Evolutionary conservation across 2,888 invertebrate species (phyloP).

Genomic region (Idaea straminata): DNA sequence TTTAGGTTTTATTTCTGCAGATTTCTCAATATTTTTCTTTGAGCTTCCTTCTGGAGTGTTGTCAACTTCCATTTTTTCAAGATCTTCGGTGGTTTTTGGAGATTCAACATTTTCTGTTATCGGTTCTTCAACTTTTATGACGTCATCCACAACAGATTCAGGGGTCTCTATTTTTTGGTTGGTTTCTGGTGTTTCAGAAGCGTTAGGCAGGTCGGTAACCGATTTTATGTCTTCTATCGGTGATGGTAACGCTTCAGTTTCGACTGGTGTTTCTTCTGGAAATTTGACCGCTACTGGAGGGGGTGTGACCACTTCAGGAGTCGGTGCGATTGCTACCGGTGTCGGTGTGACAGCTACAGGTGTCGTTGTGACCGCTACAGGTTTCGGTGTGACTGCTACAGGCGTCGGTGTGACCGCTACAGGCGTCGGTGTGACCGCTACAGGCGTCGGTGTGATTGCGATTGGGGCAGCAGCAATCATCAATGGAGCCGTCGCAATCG

Average conservation of each 20-base stretch:
- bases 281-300: slow-evolving; percentile 53
- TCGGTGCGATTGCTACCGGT: background rate
- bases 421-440: slow-evolving; percentile 6
- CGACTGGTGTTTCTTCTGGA: slow-evolving; percentile 52
- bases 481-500: slow-evolving; percentile 16
- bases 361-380: background rate
- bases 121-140: slow-evolving; percentile 21
- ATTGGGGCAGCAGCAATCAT: slow-evolving; percentile 8
- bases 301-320: slow-evolving; percentile 15
- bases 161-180: slow-evolving; percentile 16
- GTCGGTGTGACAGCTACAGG: background rate
- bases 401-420: slow-evolving; percentile 1
- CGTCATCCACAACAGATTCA: slow-evolving; percentile 13
- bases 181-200: slow-evolving; percentile 40
- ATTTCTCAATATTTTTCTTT: slow-evolving; percentile 20
- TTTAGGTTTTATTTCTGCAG: slow-evolving; percentile 26
- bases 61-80: slow-evolving; percentile 32
- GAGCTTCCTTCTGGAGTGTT: slow-evolving; percentile 14
- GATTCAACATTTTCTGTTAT: slow-evolving; percentile 15
- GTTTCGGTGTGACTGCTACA: background rate
- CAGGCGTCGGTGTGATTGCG: slow-evolving; percentile 1
- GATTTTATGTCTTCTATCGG: slow-evolving; percentile 54
- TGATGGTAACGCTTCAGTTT: slow-evolving; percentile 58
- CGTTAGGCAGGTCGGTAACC: slow-evolving; percentile 45
- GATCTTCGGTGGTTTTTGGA: slow-evolving; percentile 17